Percentiles rank a stretch among this genome's conserved stretches.
phyloP scores from a whole-genome alignment of 1,140 invertebrate species.

The Myzus persicae region DNA sequence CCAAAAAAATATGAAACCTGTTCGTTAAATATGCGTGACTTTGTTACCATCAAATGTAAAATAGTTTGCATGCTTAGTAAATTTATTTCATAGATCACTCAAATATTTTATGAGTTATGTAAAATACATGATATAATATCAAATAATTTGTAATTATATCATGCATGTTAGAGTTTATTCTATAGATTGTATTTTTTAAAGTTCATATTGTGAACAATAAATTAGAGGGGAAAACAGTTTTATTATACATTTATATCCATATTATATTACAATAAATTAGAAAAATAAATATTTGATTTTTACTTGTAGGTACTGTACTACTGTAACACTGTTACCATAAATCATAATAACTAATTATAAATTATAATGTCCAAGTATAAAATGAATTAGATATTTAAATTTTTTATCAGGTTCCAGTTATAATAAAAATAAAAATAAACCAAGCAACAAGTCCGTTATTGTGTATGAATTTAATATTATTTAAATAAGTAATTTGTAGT shows the following conservation, averaged over 20 bases:
- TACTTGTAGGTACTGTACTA: no score
- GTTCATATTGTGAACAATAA: not conserved
- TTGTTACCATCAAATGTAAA: not conserved
- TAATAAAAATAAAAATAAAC: not conserved
- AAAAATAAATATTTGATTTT: not conserved
- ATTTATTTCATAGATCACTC: conserved; percentile 13
- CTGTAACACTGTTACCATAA: not conserved
- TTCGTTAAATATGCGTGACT: not conserved
- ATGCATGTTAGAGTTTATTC: not conserved
- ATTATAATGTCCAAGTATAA: not conserved
- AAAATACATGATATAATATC: not conserved
- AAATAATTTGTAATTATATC: not conserved
- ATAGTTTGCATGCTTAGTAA: not conserved
- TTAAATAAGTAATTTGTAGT: not conserved
- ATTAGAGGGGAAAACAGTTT: not conserved
- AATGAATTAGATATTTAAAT: not conserved
- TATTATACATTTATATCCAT: not conserved
- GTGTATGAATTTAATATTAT: not conserved
- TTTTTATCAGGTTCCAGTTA: not conserved
- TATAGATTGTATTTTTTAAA: not conserved
- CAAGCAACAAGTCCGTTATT: not conserved
- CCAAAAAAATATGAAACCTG: not conserved
- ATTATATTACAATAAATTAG: not conserved
- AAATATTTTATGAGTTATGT: conserved; percentile 9
- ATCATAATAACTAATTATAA: not conserved